Evolutionary conservation across 2,888 invertebrate genomes (phyloP).

Genomic region (Cosmia pyralina): DNA sequence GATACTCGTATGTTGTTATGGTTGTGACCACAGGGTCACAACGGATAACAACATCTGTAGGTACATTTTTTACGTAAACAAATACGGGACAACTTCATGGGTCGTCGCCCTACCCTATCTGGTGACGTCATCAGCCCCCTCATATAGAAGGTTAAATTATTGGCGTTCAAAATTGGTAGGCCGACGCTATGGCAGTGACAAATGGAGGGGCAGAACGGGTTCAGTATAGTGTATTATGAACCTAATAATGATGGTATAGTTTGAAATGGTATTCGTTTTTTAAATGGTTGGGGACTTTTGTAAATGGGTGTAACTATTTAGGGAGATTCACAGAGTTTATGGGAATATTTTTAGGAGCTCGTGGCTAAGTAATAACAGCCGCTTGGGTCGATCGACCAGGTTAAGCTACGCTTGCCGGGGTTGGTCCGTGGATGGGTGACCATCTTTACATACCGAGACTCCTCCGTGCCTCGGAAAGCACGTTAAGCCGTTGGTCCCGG

Average conservation of each 20-base stretch:
- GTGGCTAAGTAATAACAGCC: too few relatives aligned
- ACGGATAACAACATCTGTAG: not conserved
- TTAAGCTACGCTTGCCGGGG: too few relatives aligned
- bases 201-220: constrained; percentile 55
- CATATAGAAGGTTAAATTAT: constrained; percentile 64
- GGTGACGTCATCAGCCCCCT: constrained; percentile 54
- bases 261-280: constrained; percentile 38
- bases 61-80: constrained; percentile 38
- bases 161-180: constrained; percentile 69
- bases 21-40: not conserved
- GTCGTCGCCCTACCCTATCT: constrained; percentile 36
- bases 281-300: constrained; percentile 5
- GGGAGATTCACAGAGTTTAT: not conserved
- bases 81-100: constrained; percentile 33
- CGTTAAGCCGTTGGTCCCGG: too few relatives aligned
- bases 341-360: not conserved
- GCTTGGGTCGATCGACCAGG: too few relatives aligned
- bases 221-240: constrained; percentile 46
- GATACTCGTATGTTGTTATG: not conserved
- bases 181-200: constrained; percentile 62
- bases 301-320: not conserved
- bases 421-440: too few relatives aligned
- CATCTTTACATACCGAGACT: too few relatives aligned
- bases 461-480: too few relatives aligned
- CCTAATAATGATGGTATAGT: constrained; percentile 49